A percentile compares a stretch with the other conserved stretches of the same genome.
Evolutionary conservation across 1,140 invertebrate species (phyloP).

Genomic region (Aphelenchoides besseyi): DNA sequence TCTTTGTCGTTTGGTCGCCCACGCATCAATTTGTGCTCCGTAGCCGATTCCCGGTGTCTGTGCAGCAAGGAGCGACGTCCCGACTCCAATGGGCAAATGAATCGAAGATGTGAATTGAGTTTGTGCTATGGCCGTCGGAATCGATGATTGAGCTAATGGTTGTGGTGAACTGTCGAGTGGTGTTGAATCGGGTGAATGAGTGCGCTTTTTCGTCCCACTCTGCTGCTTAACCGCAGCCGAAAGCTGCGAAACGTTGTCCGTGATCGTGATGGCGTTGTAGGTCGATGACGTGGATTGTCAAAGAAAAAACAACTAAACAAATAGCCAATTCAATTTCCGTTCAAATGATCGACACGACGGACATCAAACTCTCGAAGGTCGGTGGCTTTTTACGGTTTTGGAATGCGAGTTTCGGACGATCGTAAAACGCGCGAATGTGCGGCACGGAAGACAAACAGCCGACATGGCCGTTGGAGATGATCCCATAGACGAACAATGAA

Average conservation of each 20-base stretch:
- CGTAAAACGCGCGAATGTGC: too few species aligned
- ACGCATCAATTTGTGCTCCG: background rate
- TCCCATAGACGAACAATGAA: too few species aligned
- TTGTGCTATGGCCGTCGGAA: background rate
- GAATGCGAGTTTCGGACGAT: too few species aligned
- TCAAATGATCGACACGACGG: too few species aligned
- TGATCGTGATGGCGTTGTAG: background rate
- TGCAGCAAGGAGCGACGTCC: background rate
- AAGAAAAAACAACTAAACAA: too few species aligned
- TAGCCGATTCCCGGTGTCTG: background rate
- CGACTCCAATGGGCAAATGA: background rate
- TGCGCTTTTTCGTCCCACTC: background rate
- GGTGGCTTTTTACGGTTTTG: too few species aligned
- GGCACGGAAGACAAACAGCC: too few species aligned
- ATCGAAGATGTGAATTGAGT: too few species aligned
- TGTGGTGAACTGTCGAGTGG: background rate
- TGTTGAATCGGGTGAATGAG: background rate
- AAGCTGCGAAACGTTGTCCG: background rate
- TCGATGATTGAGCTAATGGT: background rate
- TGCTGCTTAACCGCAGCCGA: background rate
- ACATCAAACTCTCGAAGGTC: too few species aligned
- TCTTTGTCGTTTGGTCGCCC: background rate
- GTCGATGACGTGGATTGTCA: too few species aligned
- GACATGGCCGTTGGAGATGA: too few species aligned
- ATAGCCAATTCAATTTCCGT: too few species aligned